Percentiles rank a stretch among this genome's conserved stretches.
Conservation (phyloP, 2,113 vertebrate species). For the Toxotes jaculatrix region DNA sequence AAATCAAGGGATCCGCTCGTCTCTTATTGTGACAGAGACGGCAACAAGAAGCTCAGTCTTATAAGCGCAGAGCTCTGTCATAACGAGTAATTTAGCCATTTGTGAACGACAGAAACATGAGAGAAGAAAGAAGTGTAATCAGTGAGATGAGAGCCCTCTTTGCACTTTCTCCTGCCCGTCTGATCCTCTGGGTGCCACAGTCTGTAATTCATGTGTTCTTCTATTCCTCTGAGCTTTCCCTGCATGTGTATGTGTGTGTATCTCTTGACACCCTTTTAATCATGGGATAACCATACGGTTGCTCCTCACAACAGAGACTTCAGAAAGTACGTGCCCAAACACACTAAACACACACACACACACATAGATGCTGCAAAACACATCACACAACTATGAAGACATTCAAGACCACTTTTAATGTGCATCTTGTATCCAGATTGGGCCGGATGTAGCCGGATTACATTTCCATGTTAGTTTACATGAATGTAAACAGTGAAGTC, state of each 20-base stretch:
- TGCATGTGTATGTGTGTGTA: constrained; percentile 45
- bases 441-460: constrained; percentile 10
- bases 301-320: constrained; percentile 51
- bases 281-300: constrained; percentile 62
- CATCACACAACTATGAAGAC: constrained; percentile 34
- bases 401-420: constrained; percentile 6
- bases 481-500: constrained; percentile 25
- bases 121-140: constrained; percentile 41
- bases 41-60: constrained; percentile 14
- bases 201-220: constrained; percentile 65
- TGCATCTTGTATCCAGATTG: constrained; percentile 56
- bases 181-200: constrained; percentile 52
- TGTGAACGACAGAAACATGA: constrained; percentile 27
- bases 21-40: not conserved
- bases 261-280: constrained; percentile 64
- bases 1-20: not conserved
- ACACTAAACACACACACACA: constrained; percentile 9
- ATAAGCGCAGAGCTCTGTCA: constrained; percentile 18
- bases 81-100: constrained; percentile 39
- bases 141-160: constrained; percentile 39
- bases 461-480: constrained; percentile 9
- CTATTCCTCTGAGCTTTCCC: constrained; percentile 40
- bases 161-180: constrained; percentile 59
- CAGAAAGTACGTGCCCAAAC: constrained; percentile 44
- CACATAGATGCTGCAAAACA: constrained; percentile 3